Evolutionary conservation across 2,888 invertebrate genomes (phyloP).

Genomic region (Drosophila anomelani): DNA sequence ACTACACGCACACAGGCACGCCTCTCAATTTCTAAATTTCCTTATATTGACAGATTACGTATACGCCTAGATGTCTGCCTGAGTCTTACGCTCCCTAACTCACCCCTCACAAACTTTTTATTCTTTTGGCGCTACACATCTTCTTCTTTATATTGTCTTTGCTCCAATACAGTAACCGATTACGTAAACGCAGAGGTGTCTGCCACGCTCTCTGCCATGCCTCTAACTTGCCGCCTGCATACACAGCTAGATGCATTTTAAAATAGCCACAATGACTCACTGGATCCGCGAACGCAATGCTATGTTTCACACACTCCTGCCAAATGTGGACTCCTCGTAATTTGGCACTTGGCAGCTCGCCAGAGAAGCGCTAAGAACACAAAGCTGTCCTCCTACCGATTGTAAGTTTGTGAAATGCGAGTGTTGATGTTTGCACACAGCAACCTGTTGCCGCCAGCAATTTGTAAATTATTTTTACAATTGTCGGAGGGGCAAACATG

Average conservation of each 20-base stretch:
- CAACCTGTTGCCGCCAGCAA: constrained; percentile 54
- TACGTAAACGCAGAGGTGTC: constrained; percentile 44
- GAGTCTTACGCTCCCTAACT: background rate
- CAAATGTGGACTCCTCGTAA: constrained; percentile 57
- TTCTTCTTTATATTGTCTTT: background rate
- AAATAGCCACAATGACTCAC: constrained; percentile 39
- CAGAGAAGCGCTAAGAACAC: constrained; percentile 24
- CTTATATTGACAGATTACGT: background rate
- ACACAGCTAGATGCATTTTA: constrained; percentile 28
- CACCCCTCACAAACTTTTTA: background rate
- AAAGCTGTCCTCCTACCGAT: constrained; percentile 20
- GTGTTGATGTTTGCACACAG: constrained; percentile 43
- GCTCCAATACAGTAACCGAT: background rate
- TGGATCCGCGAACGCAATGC: constrained; percentile 25
- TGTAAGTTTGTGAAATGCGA: constrained; percentile 56
- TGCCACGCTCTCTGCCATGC: background rate
- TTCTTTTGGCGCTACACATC: background rate
- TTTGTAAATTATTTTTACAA: constrained; percentile 45
- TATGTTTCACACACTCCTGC: constrained; percentile 44
- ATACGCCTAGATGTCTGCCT: background rate
- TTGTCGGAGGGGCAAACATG: constrained; percentile 33
- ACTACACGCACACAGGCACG: too few species aligned
- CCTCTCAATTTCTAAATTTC: too few species aligned
- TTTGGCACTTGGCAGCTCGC: constrained; percentile 60
- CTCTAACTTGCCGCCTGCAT: constrained; percentile 28